Evolutionary conservation across 2,113 vertebrate genomes (phyloP), one percentile per base, ranked within the genome.

Genomic region (Otolemur garnettii): DNA sequence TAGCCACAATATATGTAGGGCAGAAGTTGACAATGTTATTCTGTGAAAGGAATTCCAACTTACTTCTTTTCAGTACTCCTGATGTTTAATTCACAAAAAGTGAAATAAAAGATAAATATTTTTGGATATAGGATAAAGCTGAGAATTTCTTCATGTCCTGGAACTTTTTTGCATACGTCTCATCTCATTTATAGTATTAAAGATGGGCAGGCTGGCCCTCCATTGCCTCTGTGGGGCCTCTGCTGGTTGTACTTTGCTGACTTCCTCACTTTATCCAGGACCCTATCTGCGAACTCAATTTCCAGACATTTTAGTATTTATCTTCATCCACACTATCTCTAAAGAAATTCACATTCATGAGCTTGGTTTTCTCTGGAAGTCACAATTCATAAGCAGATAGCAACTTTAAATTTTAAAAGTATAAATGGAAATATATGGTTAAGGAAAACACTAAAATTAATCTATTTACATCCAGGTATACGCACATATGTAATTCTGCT

Each of bases 351-450:
- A 89, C 38, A 66, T 57, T 69, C 53, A 38, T 6, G 18, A 85
- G 22, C 5, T 80, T 90, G 17, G 64, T n/a, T 50, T 95, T 78
- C 30, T 90, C 62, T 53, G 45, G 64, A 87, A 93, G 35, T 35
- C 26, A 30, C 14, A 55, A 26, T 60, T 90, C 28, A 45, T 74
- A 84, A 78, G 26, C 17, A 42, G 33, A 66, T 2, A 78, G 12
- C 21, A 74, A 4, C 26, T 93, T 91, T 74, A 78, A 59, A 60
- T 68, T 42, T 79, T 45, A 74, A 91, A 95, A 53, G 3, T 50
- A 0, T 14, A 86, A 30, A 10, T 33, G 11, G 53, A 78, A 91
- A 83, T 22, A 35, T 15, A 55, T 4, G 11, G 12, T 68, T 69
- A 77, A 78, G 17, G 3, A 33, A 93, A n/a, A 21, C 7, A 35